A percentile compares a stretch with the other conserved stretches of the same genome.
Conservation (phyloP, 2,113 vertebrate genomes). For the Cnemophilus loriae region DNA sequence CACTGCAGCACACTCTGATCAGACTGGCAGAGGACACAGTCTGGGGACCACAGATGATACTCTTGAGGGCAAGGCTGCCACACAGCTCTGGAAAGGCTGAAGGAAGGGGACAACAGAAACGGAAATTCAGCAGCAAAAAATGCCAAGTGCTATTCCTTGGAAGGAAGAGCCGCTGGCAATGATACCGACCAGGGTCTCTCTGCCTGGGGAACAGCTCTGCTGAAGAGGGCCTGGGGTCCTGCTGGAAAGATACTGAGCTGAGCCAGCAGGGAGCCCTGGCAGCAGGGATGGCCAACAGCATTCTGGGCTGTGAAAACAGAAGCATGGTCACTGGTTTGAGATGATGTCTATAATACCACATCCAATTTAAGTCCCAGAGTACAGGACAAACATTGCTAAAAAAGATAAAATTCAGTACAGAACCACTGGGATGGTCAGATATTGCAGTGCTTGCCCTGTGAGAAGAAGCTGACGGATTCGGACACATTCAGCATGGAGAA, state of each 20-base stretch:
- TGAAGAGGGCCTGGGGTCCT: neutral
- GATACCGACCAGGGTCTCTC: rapidly evolving
- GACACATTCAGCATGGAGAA: neutral
- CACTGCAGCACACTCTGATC: neutral
- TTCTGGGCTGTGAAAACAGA: neutral
- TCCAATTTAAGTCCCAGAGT: neutral
- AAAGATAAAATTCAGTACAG: neutral
- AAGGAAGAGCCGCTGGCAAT: neutral
- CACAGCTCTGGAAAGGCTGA: neutral
- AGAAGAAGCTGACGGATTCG: neutral
- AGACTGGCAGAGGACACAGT: neutral
- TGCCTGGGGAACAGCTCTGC: neutral
- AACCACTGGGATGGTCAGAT: neutral
- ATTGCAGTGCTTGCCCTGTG: neutral
- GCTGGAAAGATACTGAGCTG: neutral
- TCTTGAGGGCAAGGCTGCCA: neutral
- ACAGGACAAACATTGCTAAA: neutral
- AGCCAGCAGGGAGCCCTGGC: neutral
- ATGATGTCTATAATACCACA: neutral
- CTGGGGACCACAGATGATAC: neutral
- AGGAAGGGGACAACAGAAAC: rapidly evolving
- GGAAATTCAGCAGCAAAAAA: neutral
- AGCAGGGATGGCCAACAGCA: neutral
- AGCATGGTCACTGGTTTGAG: neutral
- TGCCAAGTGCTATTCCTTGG: neutral